Conservation (phyloP, 2,888 invertebrate species). For the Antheraea yamamai region DNA sequence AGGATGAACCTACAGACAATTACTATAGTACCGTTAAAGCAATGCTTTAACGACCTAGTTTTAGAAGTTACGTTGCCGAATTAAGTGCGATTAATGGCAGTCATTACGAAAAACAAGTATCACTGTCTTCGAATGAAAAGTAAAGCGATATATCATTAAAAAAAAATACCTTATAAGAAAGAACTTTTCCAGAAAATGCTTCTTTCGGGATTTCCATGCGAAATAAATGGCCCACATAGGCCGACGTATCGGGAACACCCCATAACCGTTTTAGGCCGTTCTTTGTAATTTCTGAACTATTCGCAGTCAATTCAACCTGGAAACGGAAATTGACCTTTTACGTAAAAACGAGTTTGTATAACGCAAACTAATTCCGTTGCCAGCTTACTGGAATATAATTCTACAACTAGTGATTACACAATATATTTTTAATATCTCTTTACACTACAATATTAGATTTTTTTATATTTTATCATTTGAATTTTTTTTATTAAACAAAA, state of each 20-base stretch:
- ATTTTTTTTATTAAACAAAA: too few species aligned
- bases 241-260: constrained; percentile 85
- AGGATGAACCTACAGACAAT: neutral
- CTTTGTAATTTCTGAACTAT: constrained; percentile 75
- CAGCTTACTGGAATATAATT: neutral
- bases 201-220: constrained; percentile 87
- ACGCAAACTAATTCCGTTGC: too few species aligned
- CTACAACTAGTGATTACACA: neutral
- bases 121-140: neutral
- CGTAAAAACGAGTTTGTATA: neutral
- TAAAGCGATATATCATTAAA: neutral
- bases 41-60: neutral
- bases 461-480: too few species aligned
- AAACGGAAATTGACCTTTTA: constrained; percentile 27
- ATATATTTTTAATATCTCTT: too few species aligned
- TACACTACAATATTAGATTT: too few species aligned
- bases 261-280: constrained; percentile 79
- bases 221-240: constrained; percentile 87
- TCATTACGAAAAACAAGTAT: neutral
- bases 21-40: neutral
- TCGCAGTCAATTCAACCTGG: constrained; percentile 73
- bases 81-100: neutral
- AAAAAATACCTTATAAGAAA: constrained; percentile 83
- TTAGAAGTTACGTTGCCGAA: neutral
- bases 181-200: constrained; percentile 85